Percentiles rank a stretch among this genome's conserved stretches.
Evolutionary conservation across 2,797 vertebrate genomes (phyloP).

Genomic region (Microtus californicus): DNA sequence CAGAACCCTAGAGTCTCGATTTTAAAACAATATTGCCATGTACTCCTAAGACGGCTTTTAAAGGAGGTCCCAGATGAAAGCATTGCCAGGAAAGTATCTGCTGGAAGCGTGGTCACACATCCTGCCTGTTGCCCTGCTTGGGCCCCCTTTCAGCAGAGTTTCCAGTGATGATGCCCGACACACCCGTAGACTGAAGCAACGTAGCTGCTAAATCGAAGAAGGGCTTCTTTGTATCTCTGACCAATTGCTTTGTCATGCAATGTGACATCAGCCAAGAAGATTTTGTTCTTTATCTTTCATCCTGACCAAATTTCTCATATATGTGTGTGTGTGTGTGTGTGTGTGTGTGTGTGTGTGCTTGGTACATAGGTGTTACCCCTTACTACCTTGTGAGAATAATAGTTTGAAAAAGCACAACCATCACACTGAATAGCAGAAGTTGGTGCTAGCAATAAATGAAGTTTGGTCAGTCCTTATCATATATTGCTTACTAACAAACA

Average conservation of each 20-base stretch:
- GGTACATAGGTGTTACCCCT: no score
- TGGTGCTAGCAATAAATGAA: not conserved
- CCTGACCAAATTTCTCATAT: not conserved
- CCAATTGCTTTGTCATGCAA: not conserved
- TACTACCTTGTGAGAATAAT: not conserved
- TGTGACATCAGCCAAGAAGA: not conserved
- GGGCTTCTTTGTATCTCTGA: not conserved
- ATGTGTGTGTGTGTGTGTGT: no score
- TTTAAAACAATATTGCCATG: not conserved
- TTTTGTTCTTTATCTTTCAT: not conserved
- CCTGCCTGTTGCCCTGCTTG: not conserved
- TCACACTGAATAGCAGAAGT: not conserved
- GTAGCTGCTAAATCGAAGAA: not conserved
- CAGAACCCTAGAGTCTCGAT: not conserved
- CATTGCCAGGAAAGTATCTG: not conserved
- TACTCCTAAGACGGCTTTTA: not conserved
- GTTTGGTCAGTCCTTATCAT: not conserved
- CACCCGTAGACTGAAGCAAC: not conserved
- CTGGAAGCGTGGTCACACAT: not conserved
- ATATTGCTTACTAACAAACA: not conserved
- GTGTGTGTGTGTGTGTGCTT: no score
- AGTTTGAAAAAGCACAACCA: not conserved
- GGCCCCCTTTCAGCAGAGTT: no score
- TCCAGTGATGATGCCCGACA: accelerated
- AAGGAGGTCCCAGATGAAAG: not conserved